Percentiles rank a stretch among this genome's conserved stretches.
These are phyloP conservation scores for Phalloptychus januarius DNA, from an alignment of 2,797 vertebrate species.

Conservation along the genomic window DNA sequence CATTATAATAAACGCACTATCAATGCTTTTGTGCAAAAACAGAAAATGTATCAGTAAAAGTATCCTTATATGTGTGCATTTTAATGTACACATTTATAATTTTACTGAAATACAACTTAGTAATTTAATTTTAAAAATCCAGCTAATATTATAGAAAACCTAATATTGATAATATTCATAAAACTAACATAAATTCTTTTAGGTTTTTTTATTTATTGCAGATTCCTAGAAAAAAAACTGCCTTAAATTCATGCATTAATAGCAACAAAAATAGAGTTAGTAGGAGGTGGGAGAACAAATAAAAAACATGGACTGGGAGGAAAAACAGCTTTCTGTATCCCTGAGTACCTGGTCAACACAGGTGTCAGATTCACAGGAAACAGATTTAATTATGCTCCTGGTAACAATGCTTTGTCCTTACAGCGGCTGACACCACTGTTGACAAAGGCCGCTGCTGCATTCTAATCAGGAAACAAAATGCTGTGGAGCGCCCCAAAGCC, in stretches of 20 bases:
- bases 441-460: constrained; percentile 93
- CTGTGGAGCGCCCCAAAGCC: constrained; percentile 84
- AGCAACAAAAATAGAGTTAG: constrained; percentile 38
- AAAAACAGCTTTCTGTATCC: constrained; percentile 56
- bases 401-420: constrained; percentile 93
- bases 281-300: constrained; percentile 54
- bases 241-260: constrained; percentile 17
- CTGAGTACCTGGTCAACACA: constrained; percentile 82
- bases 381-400: constrained; percentile 92
- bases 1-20: constrained; percentile 36
- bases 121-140: neutral
- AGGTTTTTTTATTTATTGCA: constrained; percentile 22
- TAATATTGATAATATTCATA: neutral
- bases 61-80: neutral
- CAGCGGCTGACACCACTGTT: constrained; percentile 90
- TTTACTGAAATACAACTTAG: neutral
- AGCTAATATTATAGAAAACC: neutral
- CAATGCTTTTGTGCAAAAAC: constrained; percentile 10
- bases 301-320: constrained; percentile 54
- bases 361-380: constrained; percentile 84
- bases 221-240: constrained; percentile 12
- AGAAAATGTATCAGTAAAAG: constrained; percentile 3
- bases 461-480: constrained; percentile 98
- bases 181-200: neutral
- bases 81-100: neutral